phyloP scores from a whole-genome alignment of 1,140 invertebrate genomes.

The Drosophila subobscura region DNA sequence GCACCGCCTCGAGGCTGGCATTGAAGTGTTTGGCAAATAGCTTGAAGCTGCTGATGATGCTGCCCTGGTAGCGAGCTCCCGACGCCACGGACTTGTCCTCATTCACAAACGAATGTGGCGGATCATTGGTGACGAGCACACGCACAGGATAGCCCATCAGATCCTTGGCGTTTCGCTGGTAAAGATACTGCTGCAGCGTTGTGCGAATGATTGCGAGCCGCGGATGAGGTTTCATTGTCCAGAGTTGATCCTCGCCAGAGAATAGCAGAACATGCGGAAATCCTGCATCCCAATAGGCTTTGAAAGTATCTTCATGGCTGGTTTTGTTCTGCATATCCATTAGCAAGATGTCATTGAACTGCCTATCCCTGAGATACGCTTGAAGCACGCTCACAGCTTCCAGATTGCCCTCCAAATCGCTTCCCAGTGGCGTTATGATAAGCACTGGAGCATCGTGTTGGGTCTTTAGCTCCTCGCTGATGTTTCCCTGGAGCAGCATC shows the following conservation, averaged over 20 bases:
- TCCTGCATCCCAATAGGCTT: conserved; percentile 21
- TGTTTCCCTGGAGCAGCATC: conserved; percentile 15
- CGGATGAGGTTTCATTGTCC: not conserved
- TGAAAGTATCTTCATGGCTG: conserved; percentile 1
- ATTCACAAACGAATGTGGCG: conserved; percentile 41
- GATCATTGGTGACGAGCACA: conserved; percentile 43
- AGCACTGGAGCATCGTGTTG: conserved; percentile 30
- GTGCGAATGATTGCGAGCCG: not conserved
- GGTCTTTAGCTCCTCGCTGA: conserved; percentile 18
- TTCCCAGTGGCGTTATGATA: conserved; percentile 9
- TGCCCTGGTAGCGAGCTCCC: conserved; percentile 26
- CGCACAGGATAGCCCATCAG: conserved; percentile 33
- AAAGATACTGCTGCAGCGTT: not conserved
- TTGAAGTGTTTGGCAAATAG: conserved; percentile 28
- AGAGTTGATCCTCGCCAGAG: not conserved
- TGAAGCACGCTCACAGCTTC: not conserved
- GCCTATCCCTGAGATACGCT: conserved; percentile 24
- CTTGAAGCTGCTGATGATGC: conserved; percentile 25
- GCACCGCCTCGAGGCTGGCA: conserved; percentile 23
- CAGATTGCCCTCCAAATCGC: conserved; percentile 9
- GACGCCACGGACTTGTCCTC: conserved; percentile 1
- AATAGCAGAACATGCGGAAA: conserved; percentile 16
- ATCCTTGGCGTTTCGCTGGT: not conserved
- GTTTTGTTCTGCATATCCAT: not conserved
- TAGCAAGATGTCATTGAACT: conserved; percentile 30